Base-by-base conservation (phyloP, 2,797 vertebrate genomes). In the Esox masquinongy region DNA sequence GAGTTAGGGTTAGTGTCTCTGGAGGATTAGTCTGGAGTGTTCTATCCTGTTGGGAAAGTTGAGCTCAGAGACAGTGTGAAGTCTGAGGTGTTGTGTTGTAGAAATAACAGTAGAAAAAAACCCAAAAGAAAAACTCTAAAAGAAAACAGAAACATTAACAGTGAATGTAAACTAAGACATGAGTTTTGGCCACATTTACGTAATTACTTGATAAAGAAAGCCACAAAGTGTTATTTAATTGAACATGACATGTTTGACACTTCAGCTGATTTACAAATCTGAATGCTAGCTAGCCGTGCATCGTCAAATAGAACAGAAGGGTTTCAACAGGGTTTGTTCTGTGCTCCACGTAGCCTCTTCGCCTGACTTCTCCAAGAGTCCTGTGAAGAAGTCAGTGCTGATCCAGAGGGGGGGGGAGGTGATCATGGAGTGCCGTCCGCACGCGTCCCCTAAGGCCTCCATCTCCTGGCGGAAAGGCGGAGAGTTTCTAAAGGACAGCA, bases 331-430 rank as follows among this genome's bases (percentile, higher is more conserved):
- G 70, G 7, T 85, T 59, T 83, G 51, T 80, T 84, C 80, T 74
- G 17, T 34, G 16, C 64, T 29, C 16, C 15, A 16, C 29, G 69
- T 80, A 97, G 96, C 94, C 50, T 95, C 94, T 24, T 92, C 95
- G 9, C 96, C 96, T 0, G 94, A 96, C 91, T 97, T 97, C 88
- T 94, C 92, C 47, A 93, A 91, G 77, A 93, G 83, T 8, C 93
- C 95, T 0, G 79, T 97, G 84, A 95, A 94, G 87, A 96, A 94
- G 84, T 83, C 75, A 7, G 95, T 93, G 0, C 79, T 96, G 64
- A 90, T 95, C 76, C 96, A 96, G 61, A 91, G 93, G 29, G 96
- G 95, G 24, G 95, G 94, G 1, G 94, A 97, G 85, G 89, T 93
- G 74, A 89, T 91, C 0, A 91, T 97, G 0, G 91, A 88, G 63